A percentile compares a stretch with the other conserved stretches of the same genome.
These are phyloP conservation scores for Upupa epops DNA, from an alignment of 2,113 vertebrate genomes.

Conservation along the genomic window DNA sequence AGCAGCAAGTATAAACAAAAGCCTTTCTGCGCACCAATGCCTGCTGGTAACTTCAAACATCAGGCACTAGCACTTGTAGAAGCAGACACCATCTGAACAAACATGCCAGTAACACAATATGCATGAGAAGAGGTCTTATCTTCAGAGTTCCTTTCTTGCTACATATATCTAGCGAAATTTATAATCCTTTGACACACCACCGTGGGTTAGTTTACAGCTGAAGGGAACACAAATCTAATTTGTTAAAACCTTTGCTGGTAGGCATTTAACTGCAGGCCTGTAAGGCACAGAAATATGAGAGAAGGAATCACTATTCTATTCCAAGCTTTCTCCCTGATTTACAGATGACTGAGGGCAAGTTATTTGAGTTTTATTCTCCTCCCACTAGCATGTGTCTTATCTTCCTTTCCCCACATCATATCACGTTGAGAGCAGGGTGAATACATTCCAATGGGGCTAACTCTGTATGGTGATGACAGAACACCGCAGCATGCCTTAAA, in stretches of 20 bases:
- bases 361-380: conserved; percentile 14
- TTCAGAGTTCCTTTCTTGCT: neutral
- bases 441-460: neutral
- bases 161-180: neutral
- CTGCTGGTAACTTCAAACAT: no score
- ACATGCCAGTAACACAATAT: neutral
- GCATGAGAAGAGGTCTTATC: neutral
- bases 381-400: neutral
- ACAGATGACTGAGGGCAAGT: neutral
- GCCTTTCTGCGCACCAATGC: no score
- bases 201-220: neutral
- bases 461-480: neutral
- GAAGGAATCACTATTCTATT: neutral
- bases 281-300: neutral
- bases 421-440: neutral
- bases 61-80: no score
- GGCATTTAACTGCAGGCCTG: neutral
- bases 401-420: neutral
- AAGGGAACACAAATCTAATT: neutral
- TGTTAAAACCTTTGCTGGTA: conserved; percentile 17
- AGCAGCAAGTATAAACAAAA: no score
- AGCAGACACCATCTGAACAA: no score
- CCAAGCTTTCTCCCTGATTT: neutral
- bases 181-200: neutral
- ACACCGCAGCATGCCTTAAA: neutral